Evolutionary conservation across 2,113 vertebrate species (phyloP), one percentile per base, ranked within the genome.

Genomic region (Caretta caretta): DNA sequence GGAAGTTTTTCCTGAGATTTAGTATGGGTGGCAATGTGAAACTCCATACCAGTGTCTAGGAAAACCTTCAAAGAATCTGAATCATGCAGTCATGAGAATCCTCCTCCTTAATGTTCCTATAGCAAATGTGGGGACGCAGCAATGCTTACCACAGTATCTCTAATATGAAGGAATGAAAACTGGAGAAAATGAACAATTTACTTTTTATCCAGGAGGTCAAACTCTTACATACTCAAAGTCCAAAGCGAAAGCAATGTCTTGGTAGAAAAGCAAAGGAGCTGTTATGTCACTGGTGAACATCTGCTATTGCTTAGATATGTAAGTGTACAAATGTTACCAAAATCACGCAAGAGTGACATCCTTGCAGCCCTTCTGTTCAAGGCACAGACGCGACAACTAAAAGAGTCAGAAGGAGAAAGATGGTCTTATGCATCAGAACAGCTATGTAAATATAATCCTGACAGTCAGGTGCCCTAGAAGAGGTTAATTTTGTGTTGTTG

Each of bases 251-350:
- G 57, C 49, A 38, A 59, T 53, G 72, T 62, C 84, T 95, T 91
- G 54, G 88, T 83, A 92, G 72, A 89, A 65, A 50, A 76, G 51
- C 51, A 89, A 86, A 80, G 49, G 17, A 59, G 86, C 27, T 27
- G 3, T 5, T 92, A 69, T 90, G 57, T 87, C 95, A 83, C 81
- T 87, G 93, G 46, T 86, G 76, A 95, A 12, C 79, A 97, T 57
- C 94, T 96, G 92, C 83, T 91, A 56, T 62, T 84, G 88, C 84
- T 90, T 83, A 92, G 75, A 27, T 11, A n/a, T 31, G 90, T 65
- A 92, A 88, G 42, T 29, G 79, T 93, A 35, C 80, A 89, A 22
- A 85, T 87, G 91, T 57, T 76, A 51, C 88, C 78, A 86, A 86
- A 84, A 84, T 50, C 86, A 22, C 22, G 16, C 86, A 54, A 90